Conservation (phyloP, 1,140 invertebrate species). For the Alviniconcha marisindica region DNA sequence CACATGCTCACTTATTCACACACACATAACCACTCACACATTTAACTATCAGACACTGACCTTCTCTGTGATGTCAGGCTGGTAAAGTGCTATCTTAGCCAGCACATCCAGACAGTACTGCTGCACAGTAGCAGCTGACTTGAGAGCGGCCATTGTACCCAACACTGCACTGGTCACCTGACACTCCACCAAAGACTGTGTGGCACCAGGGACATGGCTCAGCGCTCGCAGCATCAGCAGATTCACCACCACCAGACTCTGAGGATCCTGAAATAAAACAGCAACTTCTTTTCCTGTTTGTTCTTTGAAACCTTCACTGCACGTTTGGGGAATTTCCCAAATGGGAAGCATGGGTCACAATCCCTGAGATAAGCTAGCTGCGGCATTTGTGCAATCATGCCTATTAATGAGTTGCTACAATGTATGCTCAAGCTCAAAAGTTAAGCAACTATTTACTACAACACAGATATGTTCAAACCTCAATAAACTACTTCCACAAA, state of each 20-base stretch:
- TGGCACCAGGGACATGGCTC: slow-evolving; percentile 61
- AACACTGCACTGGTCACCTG: slow-evolving; percentile 58
- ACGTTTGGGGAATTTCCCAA: no score
- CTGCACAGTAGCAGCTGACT: slow-evolving; percentile 55
- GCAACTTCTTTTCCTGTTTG: no score
- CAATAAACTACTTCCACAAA: no score
- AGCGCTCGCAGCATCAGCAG: slow-evolving; percentile 59
- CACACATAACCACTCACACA: background rate
- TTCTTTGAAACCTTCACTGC: no score
- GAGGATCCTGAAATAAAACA: slow-evolving; percentile 62
- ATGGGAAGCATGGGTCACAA: no score
- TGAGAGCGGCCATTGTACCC: slow-evolving; percentile 63
- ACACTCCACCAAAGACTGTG: slow-evolving; percentile 54
- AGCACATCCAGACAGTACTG: slow-evolving; percentile 61
- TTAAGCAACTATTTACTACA: no score
- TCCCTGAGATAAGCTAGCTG: no score
- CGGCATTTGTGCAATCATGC: no score
- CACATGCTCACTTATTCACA: background rate
- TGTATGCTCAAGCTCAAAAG: no score
- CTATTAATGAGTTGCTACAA: no score
- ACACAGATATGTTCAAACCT: no score
- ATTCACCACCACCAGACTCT: slow-evolving; percentile 57
- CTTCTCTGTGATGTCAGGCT: slow-evolving; percentile 37
- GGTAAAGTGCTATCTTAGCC: slow-evolving; percentile 58
- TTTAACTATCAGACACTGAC: background rate